Evolutionary conservation across 2,113 vertebrate species (phyloP), one percentile per base, ranked within the genome.

Genomic region (Garra rufa): DNA sequence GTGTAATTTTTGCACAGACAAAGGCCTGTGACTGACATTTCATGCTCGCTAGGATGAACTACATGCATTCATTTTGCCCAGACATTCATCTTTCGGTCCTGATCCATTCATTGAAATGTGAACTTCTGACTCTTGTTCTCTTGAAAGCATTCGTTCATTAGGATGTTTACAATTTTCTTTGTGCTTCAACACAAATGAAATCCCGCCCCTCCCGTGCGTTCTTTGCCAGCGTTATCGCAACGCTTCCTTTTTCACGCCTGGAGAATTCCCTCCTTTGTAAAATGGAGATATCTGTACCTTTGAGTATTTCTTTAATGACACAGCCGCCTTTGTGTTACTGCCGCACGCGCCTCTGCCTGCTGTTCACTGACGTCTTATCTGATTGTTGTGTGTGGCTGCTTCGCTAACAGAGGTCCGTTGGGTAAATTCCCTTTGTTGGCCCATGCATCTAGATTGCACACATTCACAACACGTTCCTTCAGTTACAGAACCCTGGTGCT

Each of bases 1-100:
- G 85, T 84, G 75, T 79, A 38, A 76, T 90, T 90, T 89, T 86
- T 89, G 73, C 73, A 89, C 52, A 87, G 13, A 84, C 87, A 92
- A 84, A 84, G 13, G 61, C 46, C 21, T 21, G 43, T 41, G 55
- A 43, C 52, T 85, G 55, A 85, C 30, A 70, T 82, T 82, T 24
- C 28, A 10, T 2, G 28, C 61, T 19, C n/a, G 24, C 46, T 38
- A 6, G 24, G 63, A 77, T 76, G 83, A 77, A 76, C 59, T 52
- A 76, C 71, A 69, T 19, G 4, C 52, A 76, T 83, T 30, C 1
- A 17, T 24, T 76, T 10, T 38, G 46, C 55, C 26, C 57, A 44
- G 55, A 63, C 44, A 48, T 70, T 34, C 10, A 30, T 69, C 61
- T 63, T 17, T 13, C 28, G 44, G 24, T 41, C 15, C 50, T 48